These are phyloP conservation scores for Polydrusus pterygomalis DNA, from an alignment of 2,888 invertebrate species.

Conservation along the genomic window DNA sequence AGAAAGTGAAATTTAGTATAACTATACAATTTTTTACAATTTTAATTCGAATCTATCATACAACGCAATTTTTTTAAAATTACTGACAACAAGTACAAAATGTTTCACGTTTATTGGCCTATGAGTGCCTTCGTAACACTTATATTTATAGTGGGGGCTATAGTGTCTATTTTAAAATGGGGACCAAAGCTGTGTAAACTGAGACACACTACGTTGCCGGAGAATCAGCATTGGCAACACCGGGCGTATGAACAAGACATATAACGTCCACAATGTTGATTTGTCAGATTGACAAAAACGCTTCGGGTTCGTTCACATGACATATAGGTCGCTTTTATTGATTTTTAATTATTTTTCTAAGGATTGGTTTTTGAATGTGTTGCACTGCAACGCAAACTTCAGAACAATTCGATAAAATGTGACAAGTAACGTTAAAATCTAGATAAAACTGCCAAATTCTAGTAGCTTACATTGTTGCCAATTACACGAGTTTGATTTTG, in stretches of 20 bases:
- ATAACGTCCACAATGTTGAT: constrained; percentile 57
- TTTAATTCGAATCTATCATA: neutral
- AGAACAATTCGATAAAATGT: too few relatives aligned
- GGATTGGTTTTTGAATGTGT: too few relatives aligned
- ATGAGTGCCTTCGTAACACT: constrained; percentile 83
- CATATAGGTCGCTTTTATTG: too few relatives aligned
- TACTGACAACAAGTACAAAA: constrained; percentile 55
- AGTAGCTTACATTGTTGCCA: too few relatives aligned
- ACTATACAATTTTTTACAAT: neutral
- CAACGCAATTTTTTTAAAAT: too few relatives aligned
- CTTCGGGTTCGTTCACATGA: too few relatives aligned
- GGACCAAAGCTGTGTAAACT: constrained; percentile 83
- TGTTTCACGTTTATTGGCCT: constrained; percentile 85
- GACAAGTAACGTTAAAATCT: too few relatives aligned
- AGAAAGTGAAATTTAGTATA: constrained; percentile 85
- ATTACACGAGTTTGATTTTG: too few relatives aligned
- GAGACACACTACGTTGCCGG: constrained; percentile 80
- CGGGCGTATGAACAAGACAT: constrained; percentile 79
- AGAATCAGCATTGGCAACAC: constrained; percentile 77
- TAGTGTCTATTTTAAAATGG: constrained; percentile 84
- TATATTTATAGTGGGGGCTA: constrained; percentile 81
- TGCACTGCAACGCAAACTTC: too few relatives aligned
- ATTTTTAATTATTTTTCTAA: too few relatives aligned
- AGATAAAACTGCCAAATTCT: too few relatives aligned
- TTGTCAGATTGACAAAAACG: too few relatives aligned